These are phyloP conservation scores for Eptesicus fuscus DNA, from an alignment of 2,113 vertebrate genomes.

Conservation along the genomic window DNA sequence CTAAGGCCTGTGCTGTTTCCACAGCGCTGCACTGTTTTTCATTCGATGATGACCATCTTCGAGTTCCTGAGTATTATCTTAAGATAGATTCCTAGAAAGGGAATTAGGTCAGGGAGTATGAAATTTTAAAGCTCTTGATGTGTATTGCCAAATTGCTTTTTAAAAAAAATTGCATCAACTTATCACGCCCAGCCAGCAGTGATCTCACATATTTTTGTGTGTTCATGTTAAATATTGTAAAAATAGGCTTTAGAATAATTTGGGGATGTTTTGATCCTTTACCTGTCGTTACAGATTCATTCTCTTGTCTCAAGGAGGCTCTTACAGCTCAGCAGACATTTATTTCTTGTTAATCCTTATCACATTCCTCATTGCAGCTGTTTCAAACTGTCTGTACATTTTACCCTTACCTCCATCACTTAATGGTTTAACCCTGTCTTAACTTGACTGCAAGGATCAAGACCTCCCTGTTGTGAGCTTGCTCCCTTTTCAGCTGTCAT, in stretches of 20 bases:
- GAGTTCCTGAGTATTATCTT: not conserved
- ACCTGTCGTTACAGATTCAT: not conserved
- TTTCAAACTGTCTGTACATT: not conserved
- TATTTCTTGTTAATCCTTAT: not conserved
- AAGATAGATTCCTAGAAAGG: not conserved
- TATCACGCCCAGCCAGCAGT: not conserved
- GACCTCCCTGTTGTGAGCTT: not conserved
- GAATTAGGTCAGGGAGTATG: not conserved
- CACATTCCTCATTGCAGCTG: not conserved
- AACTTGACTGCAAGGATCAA: not conserved
- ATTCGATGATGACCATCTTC: not conserved
- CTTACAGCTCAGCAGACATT: not conserved
- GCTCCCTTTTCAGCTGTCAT: not conserved
- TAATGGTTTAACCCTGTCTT: not conserved
- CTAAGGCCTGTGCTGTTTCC: not conserved
- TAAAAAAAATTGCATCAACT: not conserved
- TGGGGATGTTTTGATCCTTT: not conserved
- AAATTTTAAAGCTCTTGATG: not conserved
- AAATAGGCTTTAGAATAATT: slow-evolving; percentile 1
- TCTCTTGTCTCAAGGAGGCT: not conserved
- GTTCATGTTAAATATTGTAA: not conserved
- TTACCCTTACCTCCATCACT: not conserved
- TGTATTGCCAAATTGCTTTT: not conserved
- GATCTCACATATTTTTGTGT: not conserved
- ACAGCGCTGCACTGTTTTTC: not conserved